Base-by-base conservation (phyloP, 2,113 vertebrate species). In the Chlorocebus sabaeus region DNA sequence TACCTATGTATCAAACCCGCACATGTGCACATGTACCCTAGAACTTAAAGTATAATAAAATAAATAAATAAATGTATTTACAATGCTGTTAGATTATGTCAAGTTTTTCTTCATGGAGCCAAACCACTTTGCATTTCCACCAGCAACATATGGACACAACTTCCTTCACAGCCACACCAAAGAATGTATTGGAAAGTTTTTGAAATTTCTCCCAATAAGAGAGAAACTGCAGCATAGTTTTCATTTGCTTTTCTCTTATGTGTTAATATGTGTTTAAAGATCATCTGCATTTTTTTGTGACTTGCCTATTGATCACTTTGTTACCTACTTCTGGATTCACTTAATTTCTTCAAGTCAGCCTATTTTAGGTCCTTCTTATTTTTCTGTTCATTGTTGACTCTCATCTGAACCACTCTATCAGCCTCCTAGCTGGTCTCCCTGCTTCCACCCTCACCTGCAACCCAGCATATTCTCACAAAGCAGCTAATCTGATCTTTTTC, bases 231-330 rank as follows among this genome's bases (percentile, higher is more conserved):
- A 94, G 40, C 48, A 30, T 12, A 70, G 9, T 82, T 93, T 92
- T 88, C 64, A 72, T 82, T 55, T 92, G 43, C 59, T 92, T 85
- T 92, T 92, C 40, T 78, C 14, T 30, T 57, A 30, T 23, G 43
- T 86, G 43, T 79, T 43, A 89, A 78, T 55, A n/a, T 25, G 55
- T 32, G 59, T 59, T 80, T 88, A 92, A 61, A 23, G 22, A 38
- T 79, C 68, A 85, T 27, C 38, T 95, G 78, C 11, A 45, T 45
- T 96, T 50, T 78, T 67, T 88, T 96, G 48, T 96, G 80, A 78
- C 55, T 84, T 87, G 10, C 48, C 79, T 86, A 76, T 83, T 75
- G 80, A 40, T 83, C 89, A 67, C 67, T 55, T 91, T 61, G 59
- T 27, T 27, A 27, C 59, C 59, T 27, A 61, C 25, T 61, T 61